phyloP scores from a whole-genome alignment of 2,797 vertebrate species.

The Spinus olivaceus region DNA sequence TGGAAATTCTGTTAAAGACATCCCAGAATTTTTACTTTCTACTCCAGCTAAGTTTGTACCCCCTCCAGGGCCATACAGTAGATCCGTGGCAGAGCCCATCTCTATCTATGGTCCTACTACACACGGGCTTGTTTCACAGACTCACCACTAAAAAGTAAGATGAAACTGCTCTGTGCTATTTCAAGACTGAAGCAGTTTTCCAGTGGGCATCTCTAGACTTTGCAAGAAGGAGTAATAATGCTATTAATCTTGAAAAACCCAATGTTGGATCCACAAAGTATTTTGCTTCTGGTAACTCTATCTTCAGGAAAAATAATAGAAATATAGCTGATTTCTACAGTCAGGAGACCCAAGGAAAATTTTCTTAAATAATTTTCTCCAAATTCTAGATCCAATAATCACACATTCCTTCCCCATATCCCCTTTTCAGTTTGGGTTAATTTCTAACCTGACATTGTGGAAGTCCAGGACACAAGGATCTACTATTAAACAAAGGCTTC shows the following conservation, averaged over 20 bases:
- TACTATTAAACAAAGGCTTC: not conserved
- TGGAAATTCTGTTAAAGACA: not conserved
- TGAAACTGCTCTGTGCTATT: not conserved
- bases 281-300: not conserved
- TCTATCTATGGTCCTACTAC: not conserved
- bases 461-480: not conserved
- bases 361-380: not conserved
- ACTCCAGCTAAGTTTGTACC: not conserved
- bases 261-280: rapidly evolving
- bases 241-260: not conserved
- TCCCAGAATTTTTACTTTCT: not conserved
- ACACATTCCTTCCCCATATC: not conserved
- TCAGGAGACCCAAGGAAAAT: not conserved
- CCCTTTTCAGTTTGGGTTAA: not conserved
- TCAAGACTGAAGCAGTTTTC: not conserved
- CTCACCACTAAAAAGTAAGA: not conserved
- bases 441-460: not conserved
- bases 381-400: not conserved
- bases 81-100: not conserved
- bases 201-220: not conserved
- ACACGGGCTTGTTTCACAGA: not conserved
- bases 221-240: not conserved
- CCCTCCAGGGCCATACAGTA: not conserved
- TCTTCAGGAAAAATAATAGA: not conserved
- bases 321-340: not conserved